Conservation (phyloP, 2,113 vertebrate species). For the Ursus arctos region DNA sequence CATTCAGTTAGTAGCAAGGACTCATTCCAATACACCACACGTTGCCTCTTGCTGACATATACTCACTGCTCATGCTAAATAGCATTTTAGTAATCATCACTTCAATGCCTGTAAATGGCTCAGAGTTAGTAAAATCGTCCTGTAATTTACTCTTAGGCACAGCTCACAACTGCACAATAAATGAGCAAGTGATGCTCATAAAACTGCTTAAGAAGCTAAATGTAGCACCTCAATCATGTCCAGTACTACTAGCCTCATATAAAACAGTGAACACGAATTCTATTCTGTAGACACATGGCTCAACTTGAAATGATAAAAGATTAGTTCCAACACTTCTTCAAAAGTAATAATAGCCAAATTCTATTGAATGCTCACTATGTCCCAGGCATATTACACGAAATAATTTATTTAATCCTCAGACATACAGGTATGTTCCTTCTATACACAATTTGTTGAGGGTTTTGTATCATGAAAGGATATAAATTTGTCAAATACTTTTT, state of each 20-base stretch:
- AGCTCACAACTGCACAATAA: neutral
- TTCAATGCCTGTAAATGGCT: constrained; percentile 4
- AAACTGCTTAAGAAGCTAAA: constrained; percentile 32
- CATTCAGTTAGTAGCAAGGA: neutral
- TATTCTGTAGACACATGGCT: neutral
- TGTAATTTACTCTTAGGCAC: neutral
- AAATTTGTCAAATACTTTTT: neutral
- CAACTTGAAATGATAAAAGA: neutral
- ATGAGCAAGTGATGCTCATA: neutral
- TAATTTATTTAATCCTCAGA: neutral
- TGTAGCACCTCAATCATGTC: neutral
- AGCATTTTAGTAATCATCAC: neutral
- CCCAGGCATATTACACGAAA: neutral
- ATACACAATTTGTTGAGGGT: neutral
- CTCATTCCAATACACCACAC: neutral
- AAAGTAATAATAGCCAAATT: neutral
- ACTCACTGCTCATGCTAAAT: neutral
- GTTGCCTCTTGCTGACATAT: neutral
- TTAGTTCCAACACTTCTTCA: neutral
- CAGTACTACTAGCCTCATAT: neutral
- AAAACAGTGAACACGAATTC: neutral
- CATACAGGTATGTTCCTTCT: neutral
- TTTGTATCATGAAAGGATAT: neutral
- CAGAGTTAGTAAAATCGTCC: neutral
- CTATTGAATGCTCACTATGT: neutral